Conservation (phyloP, 2,797 vertebrate species). For the Mormyrus proboscirostris region DNA sequence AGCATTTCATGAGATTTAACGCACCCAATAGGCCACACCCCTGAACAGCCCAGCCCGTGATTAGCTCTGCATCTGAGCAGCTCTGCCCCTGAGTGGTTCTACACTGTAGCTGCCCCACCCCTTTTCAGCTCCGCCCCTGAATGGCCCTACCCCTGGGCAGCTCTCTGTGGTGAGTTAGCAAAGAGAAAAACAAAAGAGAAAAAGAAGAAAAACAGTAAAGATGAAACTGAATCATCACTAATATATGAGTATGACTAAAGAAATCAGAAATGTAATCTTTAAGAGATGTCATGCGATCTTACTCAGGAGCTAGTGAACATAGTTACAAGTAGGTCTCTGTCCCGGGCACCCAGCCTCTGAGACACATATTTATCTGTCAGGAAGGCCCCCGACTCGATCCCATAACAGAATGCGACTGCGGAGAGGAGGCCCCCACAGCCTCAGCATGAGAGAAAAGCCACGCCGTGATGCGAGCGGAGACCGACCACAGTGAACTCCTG, state of each 20-base stretch:
- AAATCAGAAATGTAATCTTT: constrained; percentile 22
- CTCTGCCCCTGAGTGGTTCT: too few relatives aligned
- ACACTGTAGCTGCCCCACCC: background rate
- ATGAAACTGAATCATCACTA: background rate
- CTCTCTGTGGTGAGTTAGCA: background rate
- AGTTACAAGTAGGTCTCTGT: constrained; percentile 27
- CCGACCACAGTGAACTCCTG: background rate
- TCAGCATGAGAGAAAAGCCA: background rate
- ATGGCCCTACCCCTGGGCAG: background rate
- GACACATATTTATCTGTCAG: constrained; percentile 27
- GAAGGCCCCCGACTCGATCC: constrained; percentile 20
- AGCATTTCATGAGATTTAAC: constrained; percentile 23
- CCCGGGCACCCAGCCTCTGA: constrained; percentile 14
- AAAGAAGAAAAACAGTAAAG: background rate
- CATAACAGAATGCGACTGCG: background rate
- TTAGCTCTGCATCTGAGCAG: background rate
- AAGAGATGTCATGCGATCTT: constrained; percentile 13
- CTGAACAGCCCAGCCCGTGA: background rate
- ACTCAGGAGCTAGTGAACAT: constrained; percentile 19
- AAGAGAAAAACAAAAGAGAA: background rate
- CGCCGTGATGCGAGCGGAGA: background rate
- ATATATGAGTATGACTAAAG: constrained; percentile 18
- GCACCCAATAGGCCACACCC: background rate
- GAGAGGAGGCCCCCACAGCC: background rate
- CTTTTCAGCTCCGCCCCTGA: background rate